phyloP scores from a whole-genome alignment of 2,113 vertebrate genomes.

The Smithornis capensis region DNA sequence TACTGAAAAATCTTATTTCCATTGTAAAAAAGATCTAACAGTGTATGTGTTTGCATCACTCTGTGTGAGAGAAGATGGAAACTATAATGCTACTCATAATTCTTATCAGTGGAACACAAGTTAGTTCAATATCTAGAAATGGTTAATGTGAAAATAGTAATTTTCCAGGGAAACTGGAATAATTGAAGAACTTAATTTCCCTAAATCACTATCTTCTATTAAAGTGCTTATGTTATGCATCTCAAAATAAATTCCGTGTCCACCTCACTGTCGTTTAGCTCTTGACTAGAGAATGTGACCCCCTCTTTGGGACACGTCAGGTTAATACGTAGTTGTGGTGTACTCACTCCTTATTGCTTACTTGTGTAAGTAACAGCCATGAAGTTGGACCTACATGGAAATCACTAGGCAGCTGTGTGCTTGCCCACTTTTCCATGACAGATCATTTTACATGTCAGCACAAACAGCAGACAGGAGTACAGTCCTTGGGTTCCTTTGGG shows the following conservation, averaged over 20 bases:
- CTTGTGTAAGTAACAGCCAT: not conserved
- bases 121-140: not conserved
- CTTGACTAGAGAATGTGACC: not conserved
- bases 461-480: not conserved
- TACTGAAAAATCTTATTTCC: not conserved
- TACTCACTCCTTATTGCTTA: accelerated
- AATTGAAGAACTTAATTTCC: not conserved
- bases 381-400: not conserved
- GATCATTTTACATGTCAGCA: not conserved
- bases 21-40: not conserved
- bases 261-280: not conserved
- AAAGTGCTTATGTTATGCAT: not conserved
- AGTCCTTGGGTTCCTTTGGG: not conserved
- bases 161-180: not conserved
- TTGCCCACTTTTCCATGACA: not conserved
- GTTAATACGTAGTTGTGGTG: not conserved
- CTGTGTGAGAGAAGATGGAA: not conserved
- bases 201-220: not conserved
- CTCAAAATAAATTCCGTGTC: not conserved
- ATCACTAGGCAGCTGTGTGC: not conserved
- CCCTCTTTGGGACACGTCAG: not conserved
- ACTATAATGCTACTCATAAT: not conserved
- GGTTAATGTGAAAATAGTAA: not conserved
- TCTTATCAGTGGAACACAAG: not conserved
- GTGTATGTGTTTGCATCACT: not conserved